Percentiles rank a stretch among this genome's conserved stretches.
Evolutionary conservation across 2,113 vertebrate genomes (phyloP).

Genomic region (Vulpes ferrilata): DNA sequence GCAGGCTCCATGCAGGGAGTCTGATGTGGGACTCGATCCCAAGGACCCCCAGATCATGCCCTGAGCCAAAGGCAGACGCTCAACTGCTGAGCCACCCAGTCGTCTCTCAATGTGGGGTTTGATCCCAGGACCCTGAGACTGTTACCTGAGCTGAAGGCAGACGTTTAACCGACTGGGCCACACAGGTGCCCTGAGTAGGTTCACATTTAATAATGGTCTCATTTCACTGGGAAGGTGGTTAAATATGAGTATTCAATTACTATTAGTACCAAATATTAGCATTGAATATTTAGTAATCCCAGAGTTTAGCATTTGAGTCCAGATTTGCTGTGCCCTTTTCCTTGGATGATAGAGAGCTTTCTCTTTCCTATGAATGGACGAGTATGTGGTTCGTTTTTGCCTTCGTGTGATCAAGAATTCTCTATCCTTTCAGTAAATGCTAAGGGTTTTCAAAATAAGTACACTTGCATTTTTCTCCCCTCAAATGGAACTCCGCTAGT

Average conservation of each 20-base stretch:
- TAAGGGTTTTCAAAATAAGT: conserved; percentile 2
- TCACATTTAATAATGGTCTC: not conserved
- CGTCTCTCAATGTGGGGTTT: no score
- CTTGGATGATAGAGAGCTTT: not conserved
- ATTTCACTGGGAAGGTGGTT: not conserved
- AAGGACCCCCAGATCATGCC: no score
- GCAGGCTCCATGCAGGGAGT: no score
- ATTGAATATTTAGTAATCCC: not conserved
- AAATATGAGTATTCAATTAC: not conserved
- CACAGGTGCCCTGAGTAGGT: no score
- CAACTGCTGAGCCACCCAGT: no score
- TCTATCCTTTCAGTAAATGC: not conserved
- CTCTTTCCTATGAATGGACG: not conserved
- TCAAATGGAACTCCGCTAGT: not conserved
- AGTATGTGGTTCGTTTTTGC: not conserved
- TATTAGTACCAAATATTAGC: not conserved
- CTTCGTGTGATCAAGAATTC: not conserved
- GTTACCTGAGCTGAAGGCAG: no score
- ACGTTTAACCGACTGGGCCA: no score
- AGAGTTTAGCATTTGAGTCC: not conserved
- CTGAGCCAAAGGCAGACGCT: no score
- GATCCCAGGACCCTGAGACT: no score
- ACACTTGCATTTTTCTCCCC: not conserved
- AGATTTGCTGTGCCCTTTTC: not conserved
- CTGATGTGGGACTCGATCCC: no score